A percentile compares a stretch with the other conserved stretches of the same genome.
Evolutionary conservation across 2,113 vertebrate genomes (phyloP).

Genomic region (Pterocles burchelli): DNA sequence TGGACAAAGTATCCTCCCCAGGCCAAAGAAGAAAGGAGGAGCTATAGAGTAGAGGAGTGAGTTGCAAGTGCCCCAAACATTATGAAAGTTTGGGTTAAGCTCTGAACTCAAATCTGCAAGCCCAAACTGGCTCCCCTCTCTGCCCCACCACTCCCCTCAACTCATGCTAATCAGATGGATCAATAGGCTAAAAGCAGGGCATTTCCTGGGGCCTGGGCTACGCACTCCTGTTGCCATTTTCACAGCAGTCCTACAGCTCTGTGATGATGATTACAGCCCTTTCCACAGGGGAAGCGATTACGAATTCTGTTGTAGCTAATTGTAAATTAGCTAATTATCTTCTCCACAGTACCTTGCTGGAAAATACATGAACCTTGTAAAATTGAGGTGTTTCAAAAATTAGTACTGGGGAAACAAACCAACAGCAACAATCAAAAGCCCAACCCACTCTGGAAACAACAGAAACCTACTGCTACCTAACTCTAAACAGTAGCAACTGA

Average conservation of each 20-base stretch:
- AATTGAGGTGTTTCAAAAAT: conserved; percentile 45
- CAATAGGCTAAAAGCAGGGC: conserved; percentile 38
- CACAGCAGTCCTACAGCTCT: conserved; percentile 38
- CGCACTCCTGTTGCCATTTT: conserved; percentile 29
- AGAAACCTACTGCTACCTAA: neutral
- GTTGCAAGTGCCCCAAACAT: fast-evolving
- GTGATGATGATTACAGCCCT: conserved; percentile 57
- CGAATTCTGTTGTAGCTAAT: conserved; percentile 62
- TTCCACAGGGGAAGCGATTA: conserved; percentile 64
- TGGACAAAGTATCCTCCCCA: neutral
- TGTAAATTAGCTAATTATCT: conserved; percentile 70
- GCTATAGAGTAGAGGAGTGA: neutral
- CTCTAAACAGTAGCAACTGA: neutral
- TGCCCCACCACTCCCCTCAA: neutral
- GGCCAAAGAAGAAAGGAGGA: neutral
- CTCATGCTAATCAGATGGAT: neutral
- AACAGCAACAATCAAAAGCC: neutral
- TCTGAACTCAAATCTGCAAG: neutral
- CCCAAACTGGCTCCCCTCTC: neutral
- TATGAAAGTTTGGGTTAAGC: neutral
- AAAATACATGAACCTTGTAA: conserved; percentile 59
- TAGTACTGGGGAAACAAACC: neutral
- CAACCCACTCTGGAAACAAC: neutral
- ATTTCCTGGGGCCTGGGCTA: conserved; percentile 14
- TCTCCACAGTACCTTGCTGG: conserved; percentile 32